Evolutionary conservation across 2,888 invertebrate genomes (phyloP), one percentile per base, ranked within the genome.

Genomic region (Apeira syringaria): DNA sequence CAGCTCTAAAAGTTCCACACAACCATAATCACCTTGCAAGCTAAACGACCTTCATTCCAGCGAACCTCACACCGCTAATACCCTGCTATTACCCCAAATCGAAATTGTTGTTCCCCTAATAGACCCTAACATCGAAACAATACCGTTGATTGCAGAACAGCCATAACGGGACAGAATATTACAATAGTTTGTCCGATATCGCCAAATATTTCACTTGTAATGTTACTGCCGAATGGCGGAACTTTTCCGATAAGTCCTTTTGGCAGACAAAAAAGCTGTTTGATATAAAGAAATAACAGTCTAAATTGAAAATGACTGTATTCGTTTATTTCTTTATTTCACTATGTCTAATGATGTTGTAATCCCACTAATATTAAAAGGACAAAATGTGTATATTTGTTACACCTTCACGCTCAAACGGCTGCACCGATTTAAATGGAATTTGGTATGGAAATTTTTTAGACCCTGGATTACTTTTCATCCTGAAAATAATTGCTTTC

Each of bases 181-280:
- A 56, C 56, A 47, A 53, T 53, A 53, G 49, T 50, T 40, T 37
- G 37, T 41, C 37, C 33, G 36, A 41, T 43, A 49, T 40, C 42
- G 35, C 34, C 47, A 45, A 44, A 49, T 50, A 50, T 53, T 50
- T 50, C 47, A 49, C 46, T 26, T 33, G 18, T 36, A 44, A 47
- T 17, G 38, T 45, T 46, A 52, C 49, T 46, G 38, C 40, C 35
- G 30, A 55, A 41, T 62, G 63, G 60, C 48, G 48, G 64, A 79
- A 80, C 60, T 80, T 80, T 80, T 73, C 70, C 78, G 70, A 73
- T 78, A 75, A 75, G 68, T 68, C 59, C 56, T 50, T 50, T 54
- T 53, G 54, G 57, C 72, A 74, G 6, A 15, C 15, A 15, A 15
- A 15, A 4, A 15, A 15, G 15, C n/a, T n/a, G n/a, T n/a, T n/a